Evolutionary conservation across 2,113 vertebrate genomes (phyloP).

Genomic region (Ranitomeya imitator): DNA sequence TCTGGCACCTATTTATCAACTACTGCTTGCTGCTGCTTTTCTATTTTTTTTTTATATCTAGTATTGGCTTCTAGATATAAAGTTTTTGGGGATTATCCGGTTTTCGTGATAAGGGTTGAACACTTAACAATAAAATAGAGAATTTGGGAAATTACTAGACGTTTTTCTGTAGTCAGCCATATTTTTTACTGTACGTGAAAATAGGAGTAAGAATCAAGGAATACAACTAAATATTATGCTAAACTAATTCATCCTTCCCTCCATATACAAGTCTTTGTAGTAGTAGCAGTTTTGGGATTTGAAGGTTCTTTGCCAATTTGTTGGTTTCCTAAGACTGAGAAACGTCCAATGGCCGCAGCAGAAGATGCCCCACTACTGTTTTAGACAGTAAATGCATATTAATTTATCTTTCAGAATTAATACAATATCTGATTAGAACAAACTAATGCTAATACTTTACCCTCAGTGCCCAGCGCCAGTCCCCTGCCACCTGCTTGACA

Average conservation of each 20-base stretch:
- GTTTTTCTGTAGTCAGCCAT: too few relatives aligned
- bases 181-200: too few relatives aligned
- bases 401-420: background rate
- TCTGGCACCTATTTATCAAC: too few relatives aligned
- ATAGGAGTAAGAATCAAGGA: too few relatives aligned
- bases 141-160: too few relatives aligned
- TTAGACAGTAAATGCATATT: background rate
- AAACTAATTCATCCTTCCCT: too few relatives aligned
- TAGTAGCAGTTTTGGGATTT: too few relatives aligned
- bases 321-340: background rate
- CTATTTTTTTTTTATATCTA: too few relatives aligned
- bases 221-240: too few relatives aligned
- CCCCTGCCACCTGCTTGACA: constrained; percentile 90
- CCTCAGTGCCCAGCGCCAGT: constrained; percentile 96
- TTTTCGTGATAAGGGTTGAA: background rate
- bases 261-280: too few relatives aligned
- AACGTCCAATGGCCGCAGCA: background rate
- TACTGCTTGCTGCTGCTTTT: too few relatives aligned
- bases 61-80: background rate
- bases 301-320: too few relatives aligned
- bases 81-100: background rate
- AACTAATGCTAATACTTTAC: constrained; percentile 70
- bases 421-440: background rate
- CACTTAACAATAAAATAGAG: background rate
- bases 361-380: background rate